These are phyloP conservation scores for Pao palembangensis DNA, from an alignment of 2,113 vertebrate species.

Conservation along the genomic window DNA sequence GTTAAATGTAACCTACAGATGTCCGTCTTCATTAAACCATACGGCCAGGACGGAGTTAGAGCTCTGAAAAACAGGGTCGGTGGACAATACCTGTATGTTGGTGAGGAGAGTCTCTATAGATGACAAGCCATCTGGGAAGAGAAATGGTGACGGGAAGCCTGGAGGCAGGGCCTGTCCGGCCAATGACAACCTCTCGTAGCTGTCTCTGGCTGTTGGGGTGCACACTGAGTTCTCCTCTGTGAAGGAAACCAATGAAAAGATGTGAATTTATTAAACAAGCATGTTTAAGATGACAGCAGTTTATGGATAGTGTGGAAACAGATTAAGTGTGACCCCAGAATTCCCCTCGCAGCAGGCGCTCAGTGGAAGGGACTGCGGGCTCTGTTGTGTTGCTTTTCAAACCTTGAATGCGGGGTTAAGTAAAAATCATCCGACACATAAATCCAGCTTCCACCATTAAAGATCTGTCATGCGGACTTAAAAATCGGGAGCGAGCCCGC, in stretches of 20 bases:
- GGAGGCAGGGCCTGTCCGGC: conserved; percentile 91
- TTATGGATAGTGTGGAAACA: background rate
- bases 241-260: conserved; percentile 13
- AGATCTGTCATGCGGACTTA: conserved; percentile 86
- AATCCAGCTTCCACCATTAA: conserved; percentile 89
- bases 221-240: conserved; percentile 94
- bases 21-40: background rate
- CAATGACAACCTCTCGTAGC: conserved; percentile 95
- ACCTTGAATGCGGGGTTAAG: conserved; percentile 81
- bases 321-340: conserved; percentile 58
- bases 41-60: background rate
- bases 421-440: conserved; percentile 85
- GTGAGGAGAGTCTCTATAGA: conserved; percentile 99
- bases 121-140: conserved; percentile 96
- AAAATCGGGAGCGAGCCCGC: conserved; percentile 83
- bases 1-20: background rate
- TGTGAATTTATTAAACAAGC: background rate
- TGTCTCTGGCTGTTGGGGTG: conserved; percentile 95
- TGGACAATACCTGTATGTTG: conserved; percentile 83
- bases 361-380: conserved; percentile 58
- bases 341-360: conserved; percentile 46
- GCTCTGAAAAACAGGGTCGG: too few relatives aligned
- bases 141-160: conserved; percentile 95
- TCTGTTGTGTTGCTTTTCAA: conserved; percentile 72
- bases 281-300: background rate